phyloP scores from a whole-genome alignment of 1,140 invertebrate species.

The Pectinophora gossypiella region DNA sequence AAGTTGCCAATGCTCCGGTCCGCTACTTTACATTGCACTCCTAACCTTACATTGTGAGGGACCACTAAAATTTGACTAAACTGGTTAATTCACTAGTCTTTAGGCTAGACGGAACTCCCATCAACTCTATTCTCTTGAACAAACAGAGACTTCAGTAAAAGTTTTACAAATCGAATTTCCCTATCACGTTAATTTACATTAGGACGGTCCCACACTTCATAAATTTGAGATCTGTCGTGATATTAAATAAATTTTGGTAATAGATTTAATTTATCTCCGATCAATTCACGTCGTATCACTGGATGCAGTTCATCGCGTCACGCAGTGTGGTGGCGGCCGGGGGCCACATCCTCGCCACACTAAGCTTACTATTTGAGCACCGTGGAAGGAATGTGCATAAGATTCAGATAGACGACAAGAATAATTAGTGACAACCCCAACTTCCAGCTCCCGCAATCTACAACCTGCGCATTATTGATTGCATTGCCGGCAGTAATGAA shows the following conservation, averaged over 20 bases:
- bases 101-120: constrained; percentile 50
- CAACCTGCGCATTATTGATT: not conserved
- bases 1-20: constrained; percentile 58
- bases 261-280: constrained; percentile 29
- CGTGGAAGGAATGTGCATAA: constrained; percentile 72
- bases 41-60: constrained; percentile 54
- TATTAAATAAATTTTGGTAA: constrained; percentile 42
- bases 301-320: constrained; percentile 36
- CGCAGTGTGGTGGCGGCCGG: not conserved
- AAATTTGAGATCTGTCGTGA: constrained; percentile 62
- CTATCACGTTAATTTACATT: constrained; percentile 64
- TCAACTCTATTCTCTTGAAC: constrained; percentile 31
- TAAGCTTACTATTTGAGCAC: constrained; percentile 58
- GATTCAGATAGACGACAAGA: constrained; percentile 33
- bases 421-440: constrained; percentile 9
- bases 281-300: constrained; percentile 57
- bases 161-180: constrained; percentile 33
- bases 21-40: constrained; percentile 33
- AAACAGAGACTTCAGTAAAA: constrained; percentile 2
- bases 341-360: constrained; percentile 22
- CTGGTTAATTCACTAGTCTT: constrained; percentile 59
- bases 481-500: not conserved
- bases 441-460: not conserved
- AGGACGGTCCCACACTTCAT: constrained; percentile 69
- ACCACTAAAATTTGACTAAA: constrained; percentile 61